These are phyloP conservation scores for Myzus persicae DNA, from an alignment of 1,140 invertebrate species.

Conservation along the genomic window DNA sequence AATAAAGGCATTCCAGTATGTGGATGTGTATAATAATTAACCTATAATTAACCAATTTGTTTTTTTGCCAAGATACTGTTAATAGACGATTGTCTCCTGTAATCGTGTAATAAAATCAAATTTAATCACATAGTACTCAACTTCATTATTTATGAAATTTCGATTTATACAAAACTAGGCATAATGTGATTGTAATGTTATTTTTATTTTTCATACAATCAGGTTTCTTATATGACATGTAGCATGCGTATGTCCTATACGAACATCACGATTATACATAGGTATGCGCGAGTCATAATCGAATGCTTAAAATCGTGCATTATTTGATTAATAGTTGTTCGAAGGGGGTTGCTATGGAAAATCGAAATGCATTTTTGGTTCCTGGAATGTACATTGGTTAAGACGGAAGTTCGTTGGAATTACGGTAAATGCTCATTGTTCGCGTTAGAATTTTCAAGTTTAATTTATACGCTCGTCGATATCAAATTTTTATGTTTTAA, in stretches of 20 bases:
- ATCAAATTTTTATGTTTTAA: not conserved
- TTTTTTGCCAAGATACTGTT: not conserved
- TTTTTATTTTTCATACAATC: not conserved
- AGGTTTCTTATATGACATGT: not conserved
- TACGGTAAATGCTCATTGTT: not conserved
- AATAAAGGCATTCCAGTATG: not conserved
- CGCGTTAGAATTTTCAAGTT: not conserved
- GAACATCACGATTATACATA: not conserved
- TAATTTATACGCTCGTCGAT: not conserved
- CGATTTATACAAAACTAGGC: not conserved
- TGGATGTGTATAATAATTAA: not conserved
- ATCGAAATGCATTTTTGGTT: slow-evolving; percentile 1
- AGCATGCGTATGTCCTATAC: not conserved
- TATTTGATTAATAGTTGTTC: slow-evolving; percentile 25
- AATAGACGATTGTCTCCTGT: not conserved
- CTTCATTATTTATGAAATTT: not conserved
- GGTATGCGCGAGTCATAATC: not conserved
- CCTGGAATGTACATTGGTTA: not conserved
- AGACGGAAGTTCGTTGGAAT: not conserved
- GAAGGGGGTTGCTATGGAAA: slow-evolving; percentile 36
- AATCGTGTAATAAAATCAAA: not conserved
- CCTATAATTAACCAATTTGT: no score
- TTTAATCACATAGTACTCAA: not conserved
- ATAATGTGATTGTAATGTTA: not conserved
- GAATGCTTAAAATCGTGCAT: not conserved